Evolutionary conservation across 2,797 vertebrate genomes (phyloP).

Genomic region (Coracias cyanogaster): DNA sequence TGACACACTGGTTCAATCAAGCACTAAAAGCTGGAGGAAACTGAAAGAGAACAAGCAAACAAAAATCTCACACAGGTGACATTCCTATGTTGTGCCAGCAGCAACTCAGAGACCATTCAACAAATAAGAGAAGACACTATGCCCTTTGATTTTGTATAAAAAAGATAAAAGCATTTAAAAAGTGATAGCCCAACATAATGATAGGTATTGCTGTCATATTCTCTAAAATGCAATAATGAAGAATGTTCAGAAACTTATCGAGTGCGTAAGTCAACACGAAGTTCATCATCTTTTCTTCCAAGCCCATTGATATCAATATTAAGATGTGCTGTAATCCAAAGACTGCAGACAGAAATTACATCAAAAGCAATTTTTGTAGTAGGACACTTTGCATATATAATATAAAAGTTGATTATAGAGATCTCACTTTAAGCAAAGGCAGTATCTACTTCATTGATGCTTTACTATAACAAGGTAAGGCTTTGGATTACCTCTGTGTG

Average conservation of each 20-base stretch:
- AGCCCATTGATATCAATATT: background rate
- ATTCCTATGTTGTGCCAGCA: background rate
- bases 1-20: background rate
- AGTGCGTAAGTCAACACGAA: background rate
- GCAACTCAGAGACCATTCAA: background rate
- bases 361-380: background rate
- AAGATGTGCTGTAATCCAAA: background rate
- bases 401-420: background rate
- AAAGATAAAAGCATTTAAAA: background rate
- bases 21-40: background rate
- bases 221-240: background rate
- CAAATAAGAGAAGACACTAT: background rate
- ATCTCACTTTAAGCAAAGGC: background rate
- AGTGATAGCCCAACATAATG: background rate
- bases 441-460: background rate
- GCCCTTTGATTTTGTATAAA: background rate
- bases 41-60: background rate
- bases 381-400: background rate
- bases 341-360: background rate
- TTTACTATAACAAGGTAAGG: background rate
- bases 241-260: background rate
- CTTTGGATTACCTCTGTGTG: background rate
- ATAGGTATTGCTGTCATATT: background rate
- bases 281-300: background rate
- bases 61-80: background rate